These are phyloP conservation scores for Operophtera brumata DNA, from an alignment of 2,888 invertebrate genomes.

Conservation along the genomic window DNA sequence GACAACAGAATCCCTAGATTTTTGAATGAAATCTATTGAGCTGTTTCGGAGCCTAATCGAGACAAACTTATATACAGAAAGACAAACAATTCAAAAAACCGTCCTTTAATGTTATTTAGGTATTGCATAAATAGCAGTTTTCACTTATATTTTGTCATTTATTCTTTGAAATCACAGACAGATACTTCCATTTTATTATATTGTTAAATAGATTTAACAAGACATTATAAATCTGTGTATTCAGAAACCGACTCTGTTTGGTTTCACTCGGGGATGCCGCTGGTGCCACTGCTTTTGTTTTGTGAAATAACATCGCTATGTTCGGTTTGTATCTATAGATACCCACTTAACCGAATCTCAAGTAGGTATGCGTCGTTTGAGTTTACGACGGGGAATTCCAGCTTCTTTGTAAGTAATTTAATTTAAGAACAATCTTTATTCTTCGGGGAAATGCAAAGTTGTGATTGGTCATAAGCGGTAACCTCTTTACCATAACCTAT, in stretches of 20 bases:
- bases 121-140: no score
- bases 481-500: no score
- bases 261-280: conserved; percentile 17
- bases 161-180: no score
- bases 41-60: no score
- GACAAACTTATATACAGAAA: no score
- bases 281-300: conserved; percentile 12
- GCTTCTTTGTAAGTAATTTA: conserved; percentile 12
- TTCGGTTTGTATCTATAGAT: conserved; percentile 16
- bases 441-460: neutral
- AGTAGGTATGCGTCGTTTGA: conserved; percentile 3
- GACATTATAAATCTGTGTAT: conserved; percentile 19
- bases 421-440: conserved; percentile 3
- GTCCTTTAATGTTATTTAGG: no score
- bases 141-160: no score
- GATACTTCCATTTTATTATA: no score
- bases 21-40: no score
- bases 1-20: no score
- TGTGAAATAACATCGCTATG: conserved; percentile 17
- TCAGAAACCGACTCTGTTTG: conserved; percentile 19
- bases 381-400: conserved; percentile 8
- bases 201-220: neutral
- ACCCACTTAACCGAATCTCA: conserved; percentile 18
- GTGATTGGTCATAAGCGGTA: neutral
- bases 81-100: no score